phyloP scores from a whole-genome alignment of 2,113 vertebrate species.

The Meleagris gallopavo region DNA sequence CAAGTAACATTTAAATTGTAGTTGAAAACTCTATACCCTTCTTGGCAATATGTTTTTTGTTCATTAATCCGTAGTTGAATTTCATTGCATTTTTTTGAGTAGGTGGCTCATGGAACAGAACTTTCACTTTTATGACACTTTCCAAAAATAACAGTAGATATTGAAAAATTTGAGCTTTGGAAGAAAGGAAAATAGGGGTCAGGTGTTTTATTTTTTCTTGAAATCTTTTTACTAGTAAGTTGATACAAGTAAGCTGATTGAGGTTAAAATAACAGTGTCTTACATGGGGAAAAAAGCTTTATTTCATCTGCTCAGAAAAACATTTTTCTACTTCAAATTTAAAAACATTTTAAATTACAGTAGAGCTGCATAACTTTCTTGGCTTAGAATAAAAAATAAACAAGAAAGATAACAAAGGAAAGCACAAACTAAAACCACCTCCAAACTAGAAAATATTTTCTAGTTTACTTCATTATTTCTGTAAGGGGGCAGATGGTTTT shows the following conservation, averaged over 20 bases:
- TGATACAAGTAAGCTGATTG: background rate
- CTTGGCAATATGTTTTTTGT: background rate
- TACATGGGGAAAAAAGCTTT: background rate
- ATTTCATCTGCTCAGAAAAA: background rate
- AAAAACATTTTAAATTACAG: background rate
- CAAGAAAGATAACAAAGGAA: too few species aligned
- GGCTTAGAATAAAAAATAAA: too few species aligned
- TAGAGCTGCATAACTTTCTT: background rate
- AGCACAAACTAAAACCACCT: too few species aligned
- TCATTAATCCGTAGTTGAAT: background rate
- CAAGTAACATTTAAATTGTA: background rate
- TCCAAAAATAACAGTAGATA: background rate
- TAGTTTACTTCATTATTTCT: background rate
- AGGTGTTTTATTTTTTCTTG: background rate
- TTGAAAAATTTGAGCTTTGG: background rate
- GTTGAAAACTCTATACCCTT: background rate
- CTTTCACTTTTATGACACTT: background rate
- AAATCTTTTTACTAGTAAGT: background rate
- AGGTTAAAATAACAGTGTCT: background rate
- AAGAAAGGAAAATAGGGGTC: background rate
- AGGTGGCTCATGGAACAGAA: background rate
- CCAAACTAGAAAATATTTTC: background rate
- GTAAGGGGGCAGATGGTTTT: background rate
- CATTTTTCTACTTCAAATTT: background rate
- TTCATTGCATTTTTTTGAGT: constrained; percentile 7